phyloP scores from a whole-genome alignment of 2,888 invertebrate genomes.

The Ormyrus thymus region DNA sequence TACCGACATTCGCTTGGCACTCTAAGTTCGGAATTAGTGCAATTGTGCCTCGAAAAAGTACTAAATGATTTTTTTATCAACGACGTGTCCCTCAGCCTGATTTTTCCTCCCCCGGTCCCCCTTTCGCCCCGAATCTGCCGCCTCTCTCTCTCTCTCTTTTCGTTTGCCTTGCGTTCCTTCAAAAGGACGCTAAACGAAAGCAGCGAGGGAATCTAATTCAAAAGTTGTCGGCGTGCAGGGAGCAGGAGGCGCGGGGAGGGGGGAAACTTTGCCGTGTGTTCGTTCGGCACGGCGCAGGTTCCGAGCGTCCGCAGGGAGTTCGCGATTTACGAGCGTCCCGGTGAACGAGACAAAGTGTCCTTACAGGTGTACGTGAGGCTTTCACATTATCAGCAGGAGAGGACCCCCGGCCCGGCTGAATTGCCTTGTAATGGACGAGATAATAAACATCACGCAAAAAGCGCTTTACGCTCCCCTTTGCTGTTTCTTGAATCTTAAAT shows the following conservation, averaged over 20 bases:
- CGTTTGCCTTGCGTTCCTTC: constrained; percentile 16
- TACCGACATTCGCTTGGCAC: not conserved
- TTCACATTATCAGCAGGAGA: constrained; percentile 35
- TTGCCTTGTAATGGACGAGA: constrained; percentile 36
- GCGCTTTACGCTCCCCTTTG: not conserved
- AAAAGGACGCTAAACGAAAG: constrained; percentile 45
- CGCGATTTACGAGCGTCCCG: constrained; percentile 44
- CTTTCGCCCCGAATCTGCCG: not conserved
- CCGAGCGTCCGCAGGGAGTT: constrained; percentile 39
- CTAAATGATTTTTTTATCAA: constrained; percentile 28
- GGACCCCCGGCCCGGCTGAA: constrained; percentile 19
- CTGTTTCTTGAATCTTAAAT: not conserved
- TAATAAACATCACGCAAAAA: constrained; percentile 38
- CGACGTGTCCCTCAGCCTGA: not conserved
- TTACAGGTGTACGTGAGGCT: constrained; percentile 25
- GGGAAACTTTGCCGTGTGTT: constrained; percentile 40
- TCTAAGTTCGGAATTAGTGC: constrained; percentile 20
- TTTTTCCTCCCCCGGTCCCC: not conserved
- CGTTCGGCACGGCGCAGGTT: not conserved
- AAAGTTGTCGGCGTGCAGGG: constrained; percentile 37
- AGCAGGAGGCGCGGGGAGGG: not conserved
- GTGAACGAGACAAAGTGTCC: constrained; percentile 41
- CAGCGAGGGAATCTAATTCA: constrained; percentile 51
- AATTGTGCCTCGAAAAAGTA: constrained; percentile 20
- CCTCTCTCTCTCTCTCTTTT: not conserved